phyloP scores from a whole-genome alignment of 1,140 invertebrate species.

The Hylyphantes graminicola region DNA sequence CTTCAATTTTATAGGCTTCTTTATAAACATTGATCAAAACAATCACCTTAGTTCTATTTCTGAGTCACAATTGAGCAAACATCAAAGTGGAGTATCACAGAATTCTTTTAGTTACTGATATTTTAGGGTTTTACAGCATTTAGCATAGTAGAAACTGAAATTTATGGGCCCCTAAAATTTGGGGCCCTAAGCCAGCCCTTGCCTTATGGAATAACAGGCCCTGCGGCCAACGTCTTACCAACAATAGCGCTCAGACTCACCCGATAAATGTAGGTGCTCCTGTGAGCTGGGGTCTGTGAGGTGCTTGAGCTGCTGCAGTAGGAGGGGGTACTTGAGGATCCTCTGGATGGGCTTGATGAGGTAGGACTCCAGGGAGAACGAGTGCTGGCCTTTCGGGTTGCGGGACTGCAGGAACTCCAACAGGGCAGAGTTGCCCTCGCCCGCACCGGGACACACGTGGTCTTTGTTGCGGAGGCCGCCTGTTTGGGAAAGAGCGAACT shows the following conservation, averaged over 20 bases:
- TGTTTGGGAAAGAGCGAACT: background rate
- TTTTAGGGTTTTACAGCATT: too few species aligned
- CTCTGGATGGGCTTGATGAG: constrained; percentile 99
- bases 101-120: too few species aligned
- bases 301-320: constrained; percentile 94
- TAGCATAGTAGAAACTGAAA: too few species aligned
- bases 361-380: constrained; percentile 96
- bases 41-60: too few species aligned
- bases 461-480: constrained; percentile 47
- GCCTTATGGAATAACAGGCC: too few species aligned
- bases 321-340: constrained; percentile 96
- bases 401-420: constrained; percentile 93
- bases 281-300: constrained; percentile 91
- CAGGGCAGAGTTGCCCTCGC: constrained; percentile 94
- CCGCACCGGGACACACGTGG: constrained; percentile 68
- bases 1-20: too few species aligned
- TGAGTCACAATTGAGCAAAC: too few species aligned
- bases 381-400: constrained; percentile 84
- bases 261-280: constrained; percentile 88
- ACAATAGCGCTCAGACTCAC: constrained; percentile 63
- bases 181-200: too few species aligned
- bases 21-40: too few species aligned
- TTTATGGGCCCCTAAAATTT: too few species aligned
- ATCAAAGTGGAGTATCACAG: too few species aligned
- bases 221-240: background rate